Evolutionary conservation across 2,888 invertebrate species (phyloP), one percentile per base, ranked within the genome.

Genomic region (Dolichomitus sp.): DNA sequence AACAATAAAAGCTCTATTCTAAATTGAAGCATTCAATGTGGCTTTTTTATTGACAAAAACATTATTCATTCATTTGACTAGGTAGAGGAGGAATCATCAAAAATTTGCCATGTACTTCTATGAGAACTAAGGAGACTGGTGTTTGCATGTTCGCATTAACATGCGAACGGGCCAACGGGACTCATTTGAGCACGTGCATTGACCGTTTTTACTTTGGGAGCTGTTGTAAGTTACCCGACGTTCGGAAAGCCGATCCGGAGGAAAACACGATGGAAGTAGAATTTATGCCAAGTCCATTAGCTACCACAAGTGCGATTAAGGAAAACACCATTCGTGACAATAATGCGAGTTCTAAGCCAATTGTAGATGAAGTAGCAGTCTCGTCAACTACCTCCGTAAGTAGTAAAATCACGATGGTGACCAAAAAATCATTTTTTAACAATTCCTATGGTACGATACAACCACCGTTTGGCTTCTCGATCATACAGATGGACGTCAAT

Each of bases 111-210:
- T 98, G 98, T 94, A 96, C 97, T 92, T 97, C 97, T 79, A 95
- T 97, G 91, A 96, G 96, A 91, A 96, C 96, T 40, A 97, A 96
- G 45, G 96, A 97, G 87, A 96, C 96, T 83, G 98, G 98, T 0
- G 95, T 97, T 0, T 98, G 98, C 91, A 98, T 98, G 98, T 98
- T 98, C 92, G 98, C 98, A 83, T 98, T 98, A 93, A 97, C 98
- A 90, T 98, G 98, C 93, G 95, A 97, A 61, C 97, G 98, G 94
- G 96, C 97, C 81, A 98, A 98, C 92, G 98, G 98, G 54, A 97
- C 98, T 0, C 98, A 98, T 90, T 94, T 98, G 86, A 98, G 98
- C 42, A 98, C 98, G 1, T 98, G 98, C 93, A 98, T 98, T 90
- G 98, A 98, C 94, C 96, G 98, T 85, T 98, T 98, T 93, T 98